Evolutionary conservation across 1,140 invertebrate species (phyloP).

Genomic region (Hormaphis cornu): DNA sequence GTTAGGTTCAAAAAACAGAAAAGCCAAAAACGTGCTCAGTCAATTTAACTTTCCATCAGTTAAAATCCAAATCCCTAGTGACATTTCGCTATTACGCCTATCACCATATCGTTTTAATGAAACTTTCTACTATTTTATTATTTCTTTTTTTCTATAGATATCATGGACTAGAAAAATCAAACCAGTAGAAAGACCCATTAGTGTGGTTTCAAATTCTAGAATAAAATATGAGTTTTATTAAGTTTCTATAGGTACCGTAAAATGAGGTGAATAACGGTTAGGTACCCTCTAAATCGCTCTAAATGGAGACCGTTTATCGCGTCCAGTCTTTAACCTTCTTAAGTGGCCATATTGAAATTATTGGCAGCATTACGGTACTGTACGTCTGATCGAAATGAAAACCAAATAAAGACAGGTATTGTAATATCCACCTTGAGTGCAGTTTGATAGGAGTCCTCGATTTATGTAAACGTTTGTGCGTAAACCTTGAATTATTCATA

Average conservation of each 20-base stretch:
- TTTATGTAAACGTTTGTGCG: too few species aligned
- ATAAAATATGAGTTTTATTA: neutral
- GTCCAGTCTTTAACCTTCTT: neutral
- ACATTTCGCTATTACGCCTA: neutral
- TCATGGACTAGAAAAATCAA: neutral
- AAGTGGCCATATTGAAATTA: neutral
- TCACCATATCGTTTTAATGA: neutral
- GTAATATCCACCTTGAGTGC: neutral
- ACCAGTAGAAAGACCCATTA: neutral
- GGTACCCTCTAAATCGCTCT: neutral
- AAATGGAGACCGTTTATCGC: neutral
- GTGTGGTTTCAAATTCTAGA: neutral
- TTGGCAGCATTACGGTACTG: neutral
- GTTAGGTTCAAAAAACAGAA: neutral
- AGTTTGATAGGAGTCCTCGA: too few species aligned
- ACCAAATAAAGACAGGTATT: neutral
- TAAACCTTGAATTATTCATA: too few species aligned
- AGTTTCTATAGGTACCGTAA: too few species aligned
- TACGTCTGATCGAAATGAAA: neutral
- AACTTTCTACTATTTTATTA: neutral
- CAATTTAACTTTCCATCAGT: neutral
- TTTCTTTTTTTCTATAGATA: neutral
- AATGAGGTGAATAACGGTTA: too few species aligned
- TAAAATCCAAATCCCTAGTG: neutral
- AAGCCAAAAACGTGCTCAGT: neutral